phyloP scores from a whole-genome alignment of 2,888 invertebrate genomes.

The Tyria jacobaeae region DNA sequence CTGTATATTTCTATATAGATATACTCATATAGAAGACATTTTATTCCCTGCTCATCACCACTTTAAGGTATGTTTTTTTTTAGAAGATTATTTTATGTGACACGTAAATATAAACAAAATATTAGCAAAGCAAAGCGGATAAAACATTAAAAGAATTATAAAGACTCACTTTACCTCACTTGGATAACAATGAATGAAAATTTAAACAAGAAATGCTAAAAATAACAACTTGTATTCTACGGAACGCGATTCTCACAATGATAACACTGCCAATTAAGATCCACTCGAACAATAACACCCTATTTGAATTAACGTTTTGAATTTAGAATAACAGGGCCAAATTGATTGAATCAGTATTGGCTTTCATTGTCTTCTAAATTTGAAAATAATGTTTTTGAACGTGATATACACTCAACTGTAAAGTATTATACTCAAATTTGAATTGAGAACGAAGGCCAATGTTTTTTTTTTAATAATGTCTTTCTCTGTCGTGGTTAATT shows the following conservation, averaged over 20 bases:
- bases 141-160: not conserved
- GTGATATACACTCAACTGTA: not conserved
- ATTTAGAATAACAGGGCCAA: constrained; percentile 7
- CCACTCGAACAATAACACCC: constrained; percentile 4
- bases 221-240: constrained; percentile 5
- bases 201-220: not conserved
- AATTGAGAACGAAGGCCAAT: not conserved
- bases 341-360: constrained; percentile 7
- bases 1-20: too few species aligned
- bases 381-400: constrained; percentile 7
- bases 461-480: not conserved
- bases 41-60: too few species aligned
- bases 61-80: too few species aligned
- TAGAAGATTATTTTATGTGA: too few species aligned
- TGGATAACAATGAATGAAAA: not conserved
- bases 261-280: constrained; percentile 9
- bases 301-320: constrained; percentile 13
- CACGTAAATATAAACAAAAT: not conserved
- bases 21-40: too few species aligned
- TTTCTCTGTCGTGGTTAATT: not conserved
- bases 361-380: constrained; percentile 4
- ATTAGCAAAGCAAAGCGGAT: not conserved
- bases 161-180: not conserved
- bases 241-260: not conserved
- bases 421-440: not conserved